These are phyloP conservation scores for Harpagus bidentatus DNA, from an alignment of 2,113 vertebrate genomes.

Conservation along the genomic window DNA sequence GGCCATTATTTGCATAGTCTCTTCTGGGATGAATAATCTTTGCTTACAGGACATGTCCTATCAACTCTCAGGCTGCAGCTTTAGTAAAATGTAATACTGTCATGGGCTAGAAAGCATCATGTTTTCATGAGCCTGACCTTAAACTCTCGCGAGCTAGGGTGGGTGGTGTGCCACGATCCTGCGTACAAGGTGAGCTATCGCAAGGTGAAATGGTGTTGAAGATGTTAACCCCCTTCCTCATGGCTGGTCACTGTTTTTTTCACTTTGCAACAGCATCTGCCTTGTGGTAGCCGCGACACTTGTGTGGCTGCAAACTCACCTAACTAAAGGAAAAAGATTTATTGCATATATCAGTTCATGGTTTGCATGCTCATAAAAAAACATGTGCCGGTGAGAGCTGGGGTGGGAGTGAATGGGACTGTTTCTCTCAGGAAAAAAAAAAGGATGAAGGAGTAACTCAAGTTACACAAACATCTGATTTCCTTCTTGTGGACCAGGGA, in stretches of 20 bases:
- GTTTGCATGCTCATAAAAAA: neutral
- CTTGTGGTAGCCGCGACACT: neutral
- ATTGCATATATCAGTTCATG: neutral
- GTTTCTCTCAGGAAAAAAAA: neutral
- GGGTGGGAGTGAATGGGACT: neutral
- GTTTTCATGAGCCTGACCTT: neutral
- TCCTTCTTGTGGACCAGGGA: neutral
- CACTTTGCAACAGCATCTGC: neutral
- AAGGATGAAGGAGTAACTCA: neutral
- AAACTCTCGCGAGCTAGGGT: neutral
- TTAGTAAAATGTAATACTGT: neutral
- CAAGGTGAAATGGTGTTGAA: neutral
- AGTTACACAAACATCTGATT: neutral
- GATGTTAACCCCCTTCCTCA: neutral
- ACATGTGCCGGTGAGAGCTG: neutral
- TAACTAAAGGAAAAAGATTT: neutral
- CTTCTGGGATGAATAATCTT: neutral
- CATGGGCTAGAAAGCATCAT: no score
- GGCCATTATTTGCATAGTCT: neutral
- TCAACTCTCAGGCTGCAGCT: neutral
- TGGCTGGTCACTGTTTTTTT: neutral
- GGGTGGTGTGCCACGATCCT: neutral
- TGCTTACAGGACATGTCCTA: neutral
- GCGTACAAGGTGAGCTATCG: neutral
- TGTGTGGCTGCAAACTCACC: neutral